phyloP scores from a whole-genome alignment of 2,797 vertebrate species.

The Gymnopithys bicolor region DNA sequence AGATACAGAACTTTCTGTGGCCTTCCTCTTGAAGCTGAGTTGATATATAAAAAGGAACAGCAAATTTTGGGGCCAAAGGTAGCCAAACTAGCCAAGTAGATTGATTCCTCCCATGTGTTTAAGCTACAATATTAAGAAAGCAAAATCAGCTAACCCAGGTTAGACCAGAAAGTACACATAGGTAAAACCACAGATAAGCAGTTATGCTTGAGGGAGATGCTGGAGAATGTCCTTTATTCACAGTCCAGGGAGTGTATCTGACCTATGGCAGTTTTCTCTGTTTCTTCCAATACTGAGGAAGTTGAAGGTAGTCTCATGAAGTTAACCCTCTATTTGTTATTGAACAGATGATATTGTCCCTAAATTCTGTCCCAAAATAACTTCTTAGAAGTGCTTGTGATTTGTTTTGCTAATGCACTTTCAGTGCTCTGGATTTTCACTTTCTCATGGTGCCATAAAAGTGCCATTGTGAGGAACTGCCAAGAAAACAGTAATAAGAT shows the following conservation, averaged over 20 bases:
- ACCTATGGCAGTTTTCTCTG: background rate
- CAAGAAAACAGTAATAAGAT: slow-evolving; percentile 59
- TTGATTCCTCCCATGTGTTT: background rate
- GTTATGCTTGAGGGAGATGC: background rate
- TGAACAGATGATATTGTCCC: background rate
- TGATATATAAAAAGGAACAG: background rate
- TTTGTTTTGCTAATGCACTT: slow-evolving; percentile 1
- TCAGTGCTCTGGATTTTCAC: slow-evolving; percentile 27
- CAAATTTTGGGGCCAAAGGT: background rate
- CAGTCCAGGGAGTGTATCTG: background rate
- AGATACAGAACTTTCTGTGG: background rate
- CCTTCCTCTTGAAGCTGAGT: background rate
- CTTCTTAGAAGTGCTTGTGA: background rate
- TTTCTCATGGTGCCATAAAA: slow-evolving; percentile 26
- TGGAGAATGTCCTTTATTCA: background rate
- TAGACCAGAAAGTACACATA: background rate
- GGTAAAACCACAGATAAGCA: background rate
- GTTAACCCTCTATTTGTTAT: background rate
- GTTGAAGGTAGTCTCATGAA: background rate
- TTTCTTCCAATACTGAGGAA: background rate
- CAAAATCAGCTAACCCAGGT: background rate
- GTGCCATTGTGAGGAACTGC: background rate
- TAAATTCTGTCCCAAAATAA: background rate
- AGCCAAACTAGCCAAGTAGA: background rate
- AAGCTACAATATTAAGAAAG: background rate